Percentiles rank a stretch among this genome's conserved stretches.
These are phyloP conservation scores for Hofmannophila pseudospretella DNA, from an alignment of 2,888 invertebrate genomes.

Conservation along the genomic window DNA sequence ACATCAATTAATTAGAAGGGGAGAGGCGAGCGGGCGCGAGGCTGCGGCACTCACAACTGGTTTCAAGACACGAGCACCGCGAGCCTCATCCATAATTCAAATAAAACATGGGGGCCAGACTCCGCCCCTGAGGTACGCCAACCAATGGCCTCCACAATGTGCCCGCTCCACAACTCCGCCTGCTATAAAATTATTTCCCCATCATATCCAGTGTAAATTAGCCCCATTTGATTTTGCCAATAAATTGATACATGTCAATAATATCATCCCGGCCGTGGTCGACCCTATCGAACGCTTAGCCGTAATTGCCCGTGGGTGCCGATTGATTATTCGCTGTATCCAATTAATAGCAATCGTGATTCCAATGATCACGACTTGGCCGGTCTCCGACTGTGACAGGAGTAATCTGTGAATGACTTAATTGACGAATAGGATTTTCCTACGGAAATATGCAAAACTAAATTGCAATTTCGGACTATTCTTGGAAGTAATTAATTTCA, in stretches of 20 bases:
- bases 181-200: constrained; percentile 62
- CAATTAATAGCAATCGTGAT: constrained; percentile 64
- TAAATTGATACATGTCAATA: constrained; percentile 65
- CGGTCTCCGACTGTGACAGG: constrained; percentile 32
- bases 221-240: constrained; percentile 58
- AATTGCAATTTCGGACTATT: constrained; percentile 37
- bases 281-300: constrained; percentile 41
- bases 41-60: constrained; percentile 70
- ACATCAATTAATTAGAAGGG: constrained; percentile 74
- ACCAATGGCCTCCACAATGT: constrained; percentile 65
- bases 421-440: constrained; percentile 53
- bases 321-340: constrained; percentile 63
- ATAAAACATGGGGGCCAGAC: constrained; percentile 74
- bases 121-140: constrained; percentile 69
- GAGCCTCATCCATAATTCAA: constrained; percentile 75
- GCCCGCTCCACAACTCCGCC: constrained; percentile 63
- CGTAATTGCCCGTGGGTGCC: constrained; percentile 53
- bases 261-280: constrained; percentile 42
- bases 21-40: constrained; percentile 70
- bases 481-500: constrained; percentile 35
- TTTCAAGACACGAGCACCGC: constrained; percentile 59
- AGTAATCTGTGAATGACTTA: constrained; percentile 48
- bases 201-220: constrained; percentile 64
- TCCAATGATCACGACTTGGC: constrained; percentile 41
- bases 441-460: constrained; percentile 32